Evolutionary conservation across 2,888 invertebrate species (phyloP).

Genomic region (Arge pagana): DNA sequence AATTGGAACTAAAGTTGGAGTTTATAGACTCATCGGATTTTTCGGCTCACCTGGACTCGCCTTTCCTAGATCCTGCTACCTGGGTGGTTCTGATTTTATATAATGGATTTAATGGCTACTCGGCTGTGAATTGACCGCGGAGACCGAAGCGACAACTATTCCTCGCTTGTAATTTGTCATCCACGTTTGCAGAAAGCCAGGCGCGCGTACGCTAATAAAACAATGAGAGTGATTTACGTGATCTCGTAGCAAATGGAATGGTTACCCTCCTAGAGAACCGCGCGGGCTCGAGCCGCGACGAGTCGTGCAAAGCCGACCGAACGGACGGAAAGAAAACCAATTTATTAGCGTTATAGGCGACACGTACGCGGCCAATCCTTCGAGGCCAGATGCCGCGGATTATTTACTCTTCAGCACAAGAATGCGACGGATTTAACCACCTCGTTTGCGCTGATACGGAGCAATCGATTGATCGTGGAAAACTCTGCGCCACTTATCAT

Average conservation of each 20-base stretch:
- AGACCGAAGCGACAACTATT: slow-evolving; percentile 13
- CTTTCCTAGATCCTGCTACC: too few relatives aligned
- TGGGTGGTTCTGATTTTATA: too few relatives aligned
- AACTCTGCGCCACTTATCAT: too few relatives aligned
- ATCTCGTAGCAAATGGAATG: slow-evolving; percentile 40
- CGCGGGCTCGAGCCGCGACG: too few relatives aligned
- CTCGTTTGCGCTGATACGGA: too few relatives aligned
- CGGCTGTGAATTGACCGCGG: slow-evolving; percentile 2
- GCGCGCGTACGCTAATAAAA: slow-evolving; percentile 32
- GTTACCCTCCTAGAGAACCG: background rate
- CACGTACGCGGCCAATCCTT: slow-evolving; percentile 37
- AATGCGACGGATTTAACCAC: too few relatives aligned
- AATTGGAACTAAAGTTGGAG: too few relatives aligned
- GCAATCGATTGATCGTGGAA: too few relatives aligned
- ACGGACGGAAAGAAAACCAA: slow-evolving; percentile 25
- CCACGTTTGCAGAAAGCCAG: background rate
- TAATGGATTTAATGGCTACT: background rate
- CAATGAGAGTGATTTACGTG: slow-evolving; percentile 45
- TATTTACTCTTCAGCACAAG: slow-evolving; percentile 42
- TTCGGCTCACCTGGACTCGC: too few relatives aligned
- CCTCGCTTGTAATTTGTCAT: slow-evolving; percentile 17
- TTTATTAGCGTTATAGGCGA: slow-evolving; percentile 43
- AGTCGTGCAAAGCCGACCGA: background rate
- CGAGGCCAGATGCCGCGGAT: slow-evolving; percentile 41
- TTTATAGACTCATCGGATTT: too few relatives aligned